phyloP scores from a whole-genome alignment of 2,797 vertebrate species.

The Megaceryle alcyon region DNA sequence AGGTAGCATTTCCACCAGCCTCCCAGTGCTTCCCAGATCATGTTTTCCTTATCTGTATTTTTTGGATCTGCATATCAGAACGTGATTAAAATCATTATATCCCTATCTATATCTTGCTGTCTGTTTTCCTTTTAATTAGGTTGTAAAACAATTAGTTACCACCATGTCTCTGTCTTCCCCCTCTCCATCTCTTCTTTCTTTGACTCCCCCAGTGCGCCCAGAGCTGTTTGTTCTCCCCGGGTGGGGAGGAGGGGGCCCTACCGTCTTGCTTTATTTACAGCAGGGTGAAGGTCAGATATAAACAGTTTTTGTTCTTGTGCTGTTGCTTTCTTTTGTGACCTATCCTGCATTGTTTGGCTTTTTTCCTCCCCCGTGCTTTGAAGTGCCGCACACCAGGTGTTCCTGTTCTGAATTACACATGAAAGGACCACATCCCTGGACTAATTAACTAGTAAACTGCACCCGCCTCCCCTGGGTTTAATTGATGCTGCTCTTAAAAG shows the following conservation, averaged over 20 bases:
- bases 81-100: conserved; percentile 72
- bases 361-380: conserved; percentile 78
- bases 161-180: conserved; percentile 64
- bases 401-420: conserved; percentile 88
- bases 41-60: neutral
- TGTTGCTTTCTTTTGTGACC: conserved; percentile 78
- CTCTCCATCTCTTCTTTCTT: neutral
- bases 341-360: conserved; percentile 80
- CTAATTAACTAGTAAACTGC: conserved; percentile 87
- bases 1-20: neutral
- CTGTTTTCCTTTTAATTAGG: conserved; percentile 82
- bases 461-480: conserved; percentile 81
- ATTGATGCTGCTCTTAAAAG: conserved; percentile 81
- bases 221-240: conserved; percentile 78
- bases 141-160: conserved; percentile 84
- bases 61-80: conserved; percentile 57
- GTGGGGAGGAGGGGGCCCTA: conserved; percentile 47
- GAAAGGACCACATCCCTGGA: conserved; percentile 83
- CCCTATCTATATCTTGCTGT: conserved; percentile 73
- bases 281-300: conserved; percentile 82
- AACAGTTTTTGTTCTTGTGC: conserved; percentile 78
- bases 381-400: conserved; percentile 85
- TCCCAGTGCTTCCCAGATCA: accelerated
- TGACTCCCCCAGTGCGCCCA: conserved; percentile 36
- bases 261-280: conserved; percentile 76